Percentiles rank a stretch among this genome's conserved stretches.
Evolutionary conservation across 2,113 vertebrate species (phyloP).

Genomic region (Chloropsis hardwickii): DNA sequence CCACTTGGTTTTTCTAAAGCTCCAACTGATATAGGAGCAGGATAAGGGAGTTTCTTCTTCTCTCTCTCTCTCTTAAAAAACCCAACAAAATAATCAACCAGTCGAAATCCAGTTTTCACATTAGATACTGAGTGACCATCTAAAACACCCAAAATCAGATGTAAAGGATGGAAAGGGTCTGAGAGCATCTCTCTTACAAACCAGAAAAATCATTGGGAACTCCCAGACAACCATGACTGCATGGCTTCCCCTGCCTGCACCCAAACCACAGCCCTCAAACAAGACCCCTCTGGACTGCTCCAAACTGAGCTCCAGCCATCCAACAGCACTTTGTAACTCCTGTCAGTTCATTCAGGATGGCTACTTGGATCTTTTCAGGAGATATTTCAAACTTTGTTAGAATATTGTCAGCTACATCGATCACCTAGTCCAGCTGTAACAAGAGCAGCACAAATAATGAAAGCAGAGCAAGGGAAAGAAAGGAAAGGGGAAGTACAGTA

Average conservation of each 20-base stretch:
- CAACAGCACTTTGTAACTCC: neutral
- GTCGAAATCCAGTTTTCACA: neutral
- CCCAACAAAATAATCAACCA: neutral
- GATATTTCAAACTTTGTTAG: neutral
- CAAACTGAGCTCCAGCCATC: neutral
- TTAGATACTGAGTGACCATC: neutral
- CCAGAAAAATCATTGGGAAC: neutral
- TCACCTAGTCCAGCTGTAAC: neutral
- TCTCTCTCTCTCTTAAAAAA: neutral
- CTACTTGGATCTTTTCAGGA: neutral
- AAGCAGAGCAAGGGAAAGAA: neutral
- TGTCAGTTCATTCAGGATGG: neutral
- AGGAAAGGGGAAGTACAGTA: conserved; percentile 11
- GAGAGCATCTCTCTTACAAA: neutral
- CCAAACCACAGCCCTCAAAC: neutral
- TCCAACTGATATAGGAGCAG: neutral
- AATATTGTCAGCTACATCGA: neutral
- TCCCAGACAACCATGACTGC: neutral
- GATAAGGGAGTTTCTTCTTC: neutral
- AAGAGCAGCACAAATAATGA: neutral
- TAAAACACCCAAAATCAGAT: neutral
- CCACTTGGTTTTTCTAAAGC: neutral
- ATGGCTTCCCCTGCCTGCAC: neutral
- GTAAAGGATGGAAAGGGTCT: neutral
- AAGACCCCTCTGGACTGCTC: neutral